A percentile compares a stretch with the other conserved stretches of the same genome.
Conservation (phyloP, 2,888 invertebrate species). For the Leptopilina drosophilae region DNA sequence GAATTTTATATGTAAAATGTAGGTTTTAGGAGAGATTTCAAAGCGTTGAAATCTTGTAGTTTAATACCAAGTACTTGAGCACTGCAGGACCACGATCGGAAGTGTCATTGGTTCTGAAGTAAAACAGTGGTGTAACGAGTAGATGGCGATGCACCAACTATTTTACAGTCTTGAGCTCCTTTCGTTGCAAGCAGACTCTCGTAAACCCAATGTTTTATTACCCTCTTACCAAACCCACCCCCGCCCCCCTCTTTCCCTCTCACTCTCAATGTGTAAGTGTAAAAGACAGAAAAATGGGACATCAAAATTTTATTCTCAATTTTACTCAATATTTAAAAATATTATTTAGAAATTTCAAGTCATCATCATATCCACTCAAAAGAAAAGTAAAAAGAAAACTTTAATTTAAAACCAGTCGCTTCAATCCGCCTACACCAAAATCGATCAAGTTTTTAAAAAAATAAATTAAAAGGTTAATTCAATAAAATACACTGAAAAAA, state of each 20-base stretch:
- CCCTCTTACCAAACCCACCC: conserved; percentile 1
- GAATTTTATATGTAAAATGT: neutral
- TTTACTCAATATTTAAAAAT: neutral
- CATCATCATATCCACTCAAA: neutral
- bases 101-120: conserved; percentile 43
- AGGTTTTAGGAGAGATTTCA: conserved; percentile 3
- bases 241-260: neutral
- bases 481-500: too few relatives aligned
- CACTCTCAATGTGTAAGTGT: neutral
- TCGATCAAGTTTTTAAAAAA: too few relatives aligned
- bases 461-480: too few relatives aligned
- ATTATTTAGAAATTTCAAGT: neutral
- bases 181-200: conserved; percentile 43
- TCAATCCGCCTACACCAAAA: too few relatives aligned
- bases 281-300: conserved; percentile 11
- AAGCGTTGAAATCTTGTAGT: conserved; percentile 26
- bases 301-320: neutral
- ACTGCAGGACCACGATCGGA: conserved; percentile 27
- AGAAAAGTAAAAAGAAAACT: too few relatives aligned
- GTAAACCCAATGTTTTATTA: conserved; percentile 44
- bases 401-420: too few relatives aligned
- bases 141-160: conserved; percentile 50
- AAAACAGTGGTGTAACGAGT: conserved; percentile 52
- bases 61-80: conserved; percentile 29
- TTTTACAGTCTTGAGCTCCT: conserved; percentile 50